phyloP scores from a whole-genome alignment of 2,888 invertebrate genomes.

The Helleia helle region DNA sequence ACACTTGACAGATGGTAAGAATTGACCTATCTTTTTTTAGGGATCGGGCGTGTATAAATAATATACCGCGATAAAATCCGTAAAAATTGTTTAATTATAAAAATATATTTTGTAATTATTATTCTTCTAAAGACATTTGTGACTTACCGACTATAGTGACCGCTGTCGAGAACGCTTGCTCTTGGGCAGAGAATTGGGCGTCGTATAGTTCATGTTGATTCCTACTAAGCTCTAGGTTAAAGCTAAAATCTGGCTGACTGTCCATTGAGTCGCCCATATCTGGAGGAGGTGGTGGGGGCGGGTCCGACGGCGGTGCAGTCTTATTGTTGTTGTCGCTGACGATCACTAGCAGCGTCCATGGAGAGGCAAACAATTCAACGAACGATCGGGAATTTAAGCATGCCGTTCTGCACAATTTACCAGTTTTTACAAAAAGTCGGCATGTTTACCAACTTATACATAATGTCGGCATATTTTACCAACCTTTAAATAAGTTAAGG shows the following conservation, averaged over 20 bases:
- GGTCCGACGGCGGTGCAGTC: constrained; percentile 56
- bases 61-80: no score
- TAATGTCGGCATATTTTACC: no score
- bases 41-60: no score
- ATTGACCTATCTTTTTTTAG: no score
- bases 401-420: no score
- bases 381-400: constrained; percentile 12
- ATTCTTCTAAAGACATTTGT: no score
- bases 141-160: constrained; percentile 65
- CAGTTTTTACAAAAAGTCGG: no score
- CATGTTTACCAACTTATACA: no score
- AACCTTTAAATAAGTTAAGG: no score
- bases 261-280: constrained; percentile 47
- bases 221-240: constrained; percentile 81
- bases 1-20: no score
- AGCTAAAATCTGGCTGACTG: constrained; percentile 67
- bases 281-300: constrained; percentile 69
- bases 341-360: constrained; percentile 55
- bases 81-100: no score
- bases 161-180: constrained; percentile 31
- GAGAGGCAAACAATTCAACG: constrained; percentile 26
- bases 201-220: constrained; percentile 84
- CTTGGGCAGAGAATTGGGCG: constrained; percentile 72
- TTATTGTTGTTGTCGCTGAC: constrained; percentile 51
- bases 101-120: no score